These are phyloP conservation scores for Phenganax subtilis DNA, from an alignment of 92 coral and sea anemone species.

Conservation along the genomic window DNA sequence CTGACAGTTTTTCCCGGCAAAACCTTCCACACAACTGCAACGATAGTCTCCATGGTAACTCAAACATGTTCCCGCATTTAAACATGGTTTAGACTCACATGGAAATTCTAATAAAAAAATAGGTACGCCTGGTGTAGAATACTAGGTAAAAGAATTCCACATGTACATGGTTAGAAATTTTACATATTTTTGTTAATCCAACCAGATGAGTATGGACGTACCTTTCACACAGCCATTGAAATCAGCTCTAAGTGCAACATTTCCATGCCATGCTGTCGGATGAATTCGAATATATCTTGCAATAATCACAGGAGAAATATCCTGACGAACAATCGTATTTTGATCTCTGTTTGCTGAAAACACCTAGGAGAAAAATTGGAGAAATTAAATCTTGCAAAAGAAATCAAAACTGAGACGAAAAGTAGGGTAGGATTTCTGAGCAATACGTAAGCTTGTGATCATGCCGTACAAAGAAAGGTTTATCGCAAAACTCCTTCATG, in stretches of 20 bases:
- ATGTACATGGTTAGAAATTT: neutral
- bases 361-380: neutral
- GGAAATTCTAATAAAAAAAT: neutral
- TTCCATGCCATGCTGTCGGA: constrained; percentile 24
- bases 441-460: neutral
- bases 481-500: no score
- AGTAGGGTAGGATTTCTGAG: neutral
- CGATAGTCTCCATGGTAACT: constrained; percentile 19
- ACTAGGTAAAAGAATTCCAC: neutral
- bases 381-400: neutral
- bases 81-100: constrained; percentile 27
- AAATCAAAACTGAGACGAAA: neutral
- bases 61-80: constrained; percentile 15
- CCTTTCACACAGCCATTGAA: constrained; percentile 31
- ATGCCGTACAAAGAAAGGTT: neutral
- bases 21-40: constrained; percentile 31
- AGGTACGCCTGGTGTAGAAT: neutral
- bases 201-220: neutral
- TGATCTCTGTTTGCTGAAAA: constrained; percentile 18
- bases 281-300: constrained; percentile 28
- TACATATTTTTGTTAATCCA: neutral
- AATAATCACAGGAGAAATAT: constrained; percentile 27
- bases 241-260: constrained; percentile 22
- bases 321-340: constrained; percentile 30
- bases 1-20: constrained; percentile 23